Evolutionary conservation across 2,888 invertebrate genomes (phyloP).

Genomic region (Siphonodentalium dalli): DNA sequence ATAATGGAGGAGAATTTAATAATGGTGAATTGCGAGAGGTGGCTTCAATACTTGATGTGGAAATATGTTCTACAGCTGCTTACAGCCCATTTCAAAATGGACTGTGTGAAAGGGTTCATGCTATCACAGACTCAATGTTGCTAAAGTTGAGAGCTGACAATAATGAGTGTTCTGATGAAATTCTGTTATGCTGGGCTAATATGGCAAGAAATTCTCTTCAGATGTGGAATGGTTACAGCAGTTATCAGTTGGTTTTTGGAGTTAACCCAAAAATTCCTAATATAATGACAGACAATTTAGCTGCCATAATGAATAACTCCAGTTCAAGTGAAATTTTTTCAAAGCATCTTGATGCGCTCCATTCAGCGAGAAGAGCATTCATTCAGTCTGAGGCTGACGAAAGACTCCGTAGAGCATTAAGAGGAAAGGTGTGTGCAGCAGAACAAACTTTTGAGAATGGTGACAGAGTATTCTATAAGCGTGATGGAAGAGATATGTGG

Average conservation of each 20-base stretch:
- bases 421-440: slow-evolving; percentile 28
- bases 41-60: no score
- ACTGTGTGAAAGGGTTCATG: no score
- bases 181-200: no score
- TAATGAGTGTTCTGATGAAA: background rate
- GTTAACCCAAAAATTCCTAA: slow-evolving; percentile 22
- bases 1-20: slow-evolving; percentile 31
- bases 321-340: no score
- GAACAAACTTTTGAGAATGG: slow-evolving; percentile 33
- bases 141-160: slow-evolving; percentile 20
- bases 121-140: slow-evolving; percentile 27
- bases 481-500: slow-evolving; percentile 29
- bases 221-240: no score
- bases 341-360: slow-evolving; percentile 26
- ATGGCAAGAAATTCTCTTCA: slow-evolving; percentile 24
- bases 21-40: slow-evolving; percentile 24
- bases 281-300: slow-evolving; percentile 15
- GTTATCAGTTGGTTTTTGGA: slow-evolving; percentile 22
- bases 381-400: slow-evolving; percentile 32
- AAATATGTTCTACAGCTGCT: no score
- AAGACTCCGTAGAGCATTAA: slow-evolving; percentile 29
- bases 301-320: no score
- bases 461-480: slow-evolving; percentile 33
- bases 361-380: slow-evolving; percentile 23
- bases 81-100: no score